Base-by-base conservation (phyloP, 2,113 vertebrate species). In the Tragulus kanchil region DNA sequence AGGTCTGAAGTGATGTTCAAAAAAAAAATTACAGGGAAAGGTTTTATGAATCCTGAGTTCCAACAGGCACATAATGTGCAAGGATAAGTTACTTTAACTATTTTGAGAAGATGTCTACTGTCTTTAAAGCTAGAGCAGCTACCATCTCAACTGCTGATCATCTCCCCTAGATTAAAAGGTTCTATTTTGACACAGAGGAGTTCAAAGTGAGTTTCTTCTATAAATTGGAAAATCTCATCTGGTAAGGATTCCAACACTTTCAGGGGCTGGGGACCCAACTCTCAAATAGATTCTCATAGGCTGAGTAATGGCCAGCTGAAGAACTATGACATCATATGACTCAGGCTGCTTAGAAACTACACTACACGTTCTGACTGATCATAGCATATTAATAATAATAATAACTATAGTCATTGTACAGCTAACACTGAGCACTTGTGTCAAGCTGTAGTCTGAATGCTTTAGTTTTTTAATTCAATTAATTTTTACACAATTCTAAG, bases 391-490 rank as follows among this genome's bases (percentile, higher is more conserved):
- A 69, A 56, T 62, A 67, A 25, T 52, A 65, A 45, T 16, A 21
- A 61, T 61, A 48, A 59, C 17, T 78, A 78, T 1, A 54, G 16
- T 36, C 58, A 26, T 11, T 64, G 45, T 54, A 56, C 8, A 73
- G 78, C 45, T 54, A 75, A 71, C 16, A 75, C 15, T 83, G 28
- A 42, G 25, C 58, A 23, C 16, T 71, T 21, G 23, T 61, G 25
- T 59, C 54, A 92, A 61, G 28, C 26, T 59, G 21, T 78, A 26
- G 73, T 83, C 28, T 78, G 67, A 86, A 25, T 28, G 4, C 26
- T 89, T 92, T 54, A 75, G 15, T 48, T 56, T 85, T n/a, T 73
- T 67, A 90, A 79, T 89, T 93, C 79, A 85, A 25, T 71, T 65
- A 78, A 42, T 62, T 16, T 62, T 95, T 59, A 93, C 26, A 90